Evolutionary conservation across 1,140 invertebrate genomes (phyloP), one percentile per base, ranked within the genome.

Genomic region (Scaptomyza hsui): DNA sequence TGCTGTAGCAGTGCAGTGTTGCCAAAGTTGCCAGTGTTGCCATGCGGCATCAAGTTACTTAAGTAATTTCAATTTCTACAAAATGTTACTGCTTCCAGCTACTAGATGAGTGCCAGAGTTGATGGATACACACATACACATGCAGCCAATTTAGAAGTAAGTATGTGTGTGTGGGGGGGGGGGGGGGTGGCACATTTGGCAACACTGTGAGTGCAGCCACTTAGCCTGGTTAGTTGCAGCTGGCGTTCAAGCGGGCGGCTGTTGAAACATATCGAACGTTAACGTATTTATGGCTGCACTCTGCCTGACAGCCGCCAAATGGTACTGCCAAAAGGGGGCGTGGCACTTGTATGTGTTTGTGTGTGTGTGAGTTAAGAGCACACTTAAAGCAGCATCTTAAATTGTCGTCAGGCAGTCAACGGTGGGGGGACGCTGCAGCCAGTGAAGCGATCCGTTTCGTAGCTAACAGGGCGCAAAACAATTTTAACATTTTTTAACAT

Each of bases 241-340:
- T 88, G 82, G 74, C 73, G 48, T 67, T 60, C 24, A 29, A 29
- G 26, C 26, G 26, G 26, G 26, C 51, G 19, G 35, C 42, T 44
- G 52, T 63, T 68, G 63, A 59, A 88, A 80, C 76, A 78, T 77
- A 86, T 86, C 78, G 82, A 86, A 88, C 74, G 67, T 62, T 86
- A 88, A 82, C 81, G 78, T 82, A 78, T 86, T 86, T 86, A 88
- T 82, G 82, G 67, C 73, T 82, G 82, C 81, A 85, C 80, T 85
- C 79, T 81, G 82, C 68, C 64, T 74, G 76, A 86, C 80, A 83
- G 67, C 72, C 42, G 29, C 63, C 67, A 73, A 75, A 76, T 82
- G 70, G 79, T 62, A 44, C 48, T 48, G 53, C 37, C 32, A 18
- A 49, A 10, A 32, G 52, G 29, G 39, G 16, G 45, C 35, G 56